Evolutionary conservation across 2,113 vertebrate species (phyloP), one percentile per base, ranked within the genome.

Genomic region (Entosphenus tridentatus): DNA sequence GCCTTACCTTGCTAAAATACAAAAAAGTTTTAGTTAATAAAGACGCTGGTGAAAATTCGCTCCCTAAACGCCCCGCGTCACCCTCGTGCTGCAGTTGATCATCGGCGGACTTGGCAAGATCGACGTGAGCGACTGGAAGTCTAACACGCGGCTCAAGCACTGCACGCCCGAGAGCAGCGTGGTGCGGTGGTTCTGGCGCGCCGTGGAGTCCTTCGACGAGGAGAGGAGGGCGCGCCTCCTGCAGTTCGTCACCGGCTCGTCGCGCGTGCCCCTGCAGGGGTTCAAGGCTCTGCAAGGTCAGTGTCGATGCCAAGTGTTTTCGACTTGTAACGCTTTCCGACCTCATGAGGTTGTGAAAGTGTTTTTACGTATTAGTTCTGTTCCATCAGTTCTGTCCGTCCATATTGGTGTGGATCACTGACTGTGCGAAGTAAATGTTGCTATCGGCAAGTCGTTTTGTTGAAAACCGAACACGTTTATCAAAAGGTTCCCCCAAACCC

Each of bases 171-270:
- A 98, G 76, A 96, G 87, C 80, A 93, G 87, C 75, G 85, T 86
- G 0, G 93, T 98, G 17, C 95, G 95, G 73, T 98, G 93, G 93
- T 96, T 98, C 83, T 98, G 92, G 93, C 90, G 89, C 73, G 90
- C 90, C 2, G 93, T 98, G 80, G 93, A 98, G 80, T 82, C 87
- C 1, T 96, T 92, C 8, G 93, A 98, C 10, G 93, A 98, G 75
- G 93, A 98, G 75, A 81, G 89, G 70, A 76, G 93, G 73, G 93
- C 93, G 0, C 79, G 93, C 9, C 80, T 98, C 56, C 85, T 98
- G 54, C 93, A 98, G 84, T 98, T 98, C 2, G 93, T 98, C 77
- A 98, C 93, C 0, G 93, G 93, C 67, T 98, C 93, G 0, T 98
- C 93, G 59, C 73, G 93, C 67, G 93, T 98, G 74, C 93, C 93